Conservation (phyloP, 2,888 invertebrate genomes). For the Acanthosepion lycidas region DNA sequence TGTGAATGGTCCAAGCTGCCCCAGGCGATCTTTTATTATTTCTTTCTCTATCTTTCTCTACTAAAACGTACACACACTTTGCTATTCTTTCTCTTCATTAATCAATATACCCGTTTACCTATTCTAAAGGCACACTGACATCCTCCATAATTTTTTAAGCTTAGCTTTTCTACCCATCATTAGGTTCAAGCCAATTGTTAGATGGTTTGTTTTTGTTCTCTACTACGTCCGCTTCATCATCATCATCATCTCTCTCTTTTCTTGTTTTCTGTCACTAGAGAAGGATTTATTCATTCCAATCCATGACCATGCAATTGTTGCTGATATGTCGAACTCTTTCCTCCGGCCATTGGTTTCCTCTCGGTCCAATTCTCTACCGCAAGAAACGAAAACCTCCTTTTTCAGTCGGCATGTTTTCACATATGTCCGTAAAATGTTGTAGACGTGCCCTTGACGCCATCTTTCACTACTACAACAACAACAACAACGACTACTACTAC, state of each 20-base stretch:
- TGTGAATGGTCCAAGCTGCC: not conserved
- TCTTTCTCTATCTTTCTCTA: not conserved
- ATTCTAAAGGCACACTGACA: not conserved
- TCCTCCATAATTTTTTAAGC: not conserved
- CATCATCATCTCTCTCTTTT: too few species aligned
- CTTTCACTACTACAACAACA: not conserved
- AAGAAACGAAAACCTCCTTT: not conserved
- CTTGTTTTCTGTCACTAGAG: too few species aligned
- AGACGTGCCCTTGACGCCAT: constrained; percentile 24
- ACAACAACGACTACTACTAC: too few species aligned
- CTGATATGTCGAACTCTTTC: not conserved
- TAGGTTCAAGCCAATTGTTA: not conserved
- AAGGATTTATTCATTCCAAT: not conserved
- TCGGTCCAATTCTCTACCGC: not conserved
- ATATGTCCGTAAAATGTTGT: constrained; percentile 5
- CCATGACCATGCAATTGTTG: constrained; percentile 33
- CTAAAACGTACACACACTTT: not conserved
- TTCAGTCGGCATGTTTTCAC: constrained; percentile 33
- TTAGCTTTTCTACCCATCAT: not conserved
- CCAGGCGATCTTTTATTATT: not conserved
- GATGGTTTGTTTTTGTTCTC: not conserved
- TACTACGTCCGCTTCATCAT: too few species aligned
- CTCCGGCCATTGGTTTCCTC: not conserved
- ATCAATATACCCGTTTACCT: not conserved
- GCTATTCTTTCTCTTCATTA: not conserved